Conservation (phyloP, 2,113 vertebrate genomes). For the Cavia aperea region DNA sequence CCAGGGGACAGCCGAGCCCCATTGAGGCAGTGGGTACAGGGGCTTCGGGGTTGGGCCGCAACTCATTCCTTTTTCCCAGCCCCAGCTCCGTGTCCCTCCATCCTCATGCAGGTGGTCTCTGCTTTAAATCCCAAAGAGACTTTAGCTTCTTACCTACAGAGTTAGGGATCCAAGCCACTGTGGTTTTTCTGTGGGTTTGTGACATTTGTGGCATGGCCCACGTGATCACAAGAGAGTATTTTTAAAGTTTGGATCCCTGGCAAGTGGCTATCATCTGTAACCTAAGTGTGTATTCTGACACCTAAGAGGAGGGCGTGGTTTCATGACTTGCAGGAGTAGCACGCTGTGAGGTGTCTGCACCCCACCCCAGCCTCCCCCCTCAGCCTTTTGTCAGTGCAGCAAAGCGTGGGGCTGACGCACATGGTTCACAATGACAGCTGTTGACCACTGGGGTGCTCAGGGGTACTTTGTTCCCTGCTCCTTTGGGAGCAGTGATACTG, state of each 20-base stretch:
- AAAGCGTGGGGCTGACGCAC: background rate
- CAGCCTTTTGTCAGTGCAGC: background rate
- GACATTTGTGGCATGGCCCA: background rate
- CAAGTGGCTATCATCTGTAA: background rate
- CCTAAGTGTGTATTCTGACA: background rate
- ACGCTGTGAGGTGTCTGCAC: background rate
- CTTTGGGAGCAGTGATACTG: background rate
- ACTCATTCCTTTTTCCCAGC: too few species aligned
- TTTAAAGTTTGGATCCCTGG: slow-evolving; percentile 4
- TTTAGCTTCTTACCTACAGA: background rate
- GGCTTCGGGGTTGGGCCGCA: background rate
- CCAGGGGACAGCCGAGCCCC: background rate
- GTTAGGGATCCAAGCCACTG: background rate
- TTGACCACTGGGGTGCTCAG: background rate
- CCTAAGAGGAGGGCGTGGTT: background rate
- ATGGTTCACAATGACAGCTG: background rate
- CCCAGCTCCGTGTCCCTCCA: background rate
- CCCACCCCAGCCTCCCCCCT: too few species aligned
- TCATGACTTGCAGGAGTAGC: background rate
- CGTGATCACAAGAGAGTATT: background rate
- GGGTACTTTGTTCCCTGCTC: background rate
- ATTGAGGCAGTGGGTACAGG: background rate
- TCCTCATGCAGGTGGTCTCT: background rate
- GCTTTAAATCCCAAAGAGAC: background rate
- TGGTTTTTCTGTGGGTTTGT: background rate